phyloP scores from a whole-genome alignment of 2,888 invertebrate genomes.

The Philereme vetulata region DNA sequence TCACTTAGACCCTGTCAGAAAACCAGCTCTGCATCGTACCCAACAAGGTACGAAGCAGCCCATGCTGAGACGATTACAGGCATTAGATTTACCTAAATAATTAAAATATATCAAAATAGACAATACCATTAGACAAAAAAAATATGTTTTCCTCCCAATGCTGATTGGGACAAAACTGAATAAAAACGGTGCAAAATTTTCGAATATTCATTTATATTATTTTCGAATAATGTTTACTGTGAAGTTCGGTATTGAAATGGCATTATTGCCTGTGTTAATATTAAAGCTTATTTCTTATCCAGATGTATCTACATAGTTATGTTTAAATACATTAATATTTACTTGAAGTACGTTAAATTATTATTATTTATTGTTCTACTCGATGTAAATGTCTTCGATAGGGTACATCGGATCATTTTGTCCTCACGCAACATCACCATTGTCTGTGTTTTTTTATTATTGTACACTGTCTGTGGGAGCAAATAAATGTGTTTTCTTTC shows the following conservation, averaged over 20 bases:
- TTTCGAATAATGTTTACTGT: slow-evolving; percentile 6
- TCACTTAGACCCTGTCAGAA: too few species aligned
- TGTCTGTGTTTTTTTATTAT: too few species aligned
- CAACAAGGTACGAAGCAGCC: too few species aligned
- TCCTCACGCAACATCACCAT: too few species aligned
- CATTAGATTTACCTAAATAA: not conserved
- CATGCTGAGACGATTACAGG: slow-evolving; percentile 1
- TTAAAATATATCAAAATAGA: slow-evolving; percentile 16
- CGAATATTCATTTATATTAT: not conserved
- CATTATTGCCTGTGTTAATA: slow-evolving; percentile 42
- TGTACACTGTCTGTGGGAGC: too few species aligned
- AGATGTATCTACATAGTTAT: slow-evolving; percentile 6
- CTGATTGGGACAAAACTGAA: slow-evolving; percentile 17
- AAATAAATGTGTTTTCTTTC: too few species aligned
- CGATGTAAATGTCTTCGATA: slow-evolving; percentile 99
- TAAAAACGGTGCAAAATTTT: slow-evolving; percentile 22
- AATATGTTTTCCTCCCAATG: slow-evolving; percentile 9
- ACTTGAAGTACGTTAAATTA: slow-evolving; percentile 19
- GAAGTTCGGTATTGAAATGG: slow-evolving; percentile 21
- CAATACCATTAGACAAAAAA: slow-evolving; percentile 17
- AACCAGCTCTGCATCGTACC: too few species aligned
- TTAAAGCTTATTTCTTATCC: slow-evolving; percentile 33
- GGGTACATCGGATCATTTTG: too few species aligned
- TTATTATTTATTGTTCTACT: slow-evolving; percentile 82
- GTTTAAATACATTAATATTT: slow-evolving; percentile 27